Evolutionary conservation across 53 echinoderm and acorn worm genomes (phyloP), one percentile per base, ranked within the genome.

Genomic region (Zoroaster sp.): DNA sequence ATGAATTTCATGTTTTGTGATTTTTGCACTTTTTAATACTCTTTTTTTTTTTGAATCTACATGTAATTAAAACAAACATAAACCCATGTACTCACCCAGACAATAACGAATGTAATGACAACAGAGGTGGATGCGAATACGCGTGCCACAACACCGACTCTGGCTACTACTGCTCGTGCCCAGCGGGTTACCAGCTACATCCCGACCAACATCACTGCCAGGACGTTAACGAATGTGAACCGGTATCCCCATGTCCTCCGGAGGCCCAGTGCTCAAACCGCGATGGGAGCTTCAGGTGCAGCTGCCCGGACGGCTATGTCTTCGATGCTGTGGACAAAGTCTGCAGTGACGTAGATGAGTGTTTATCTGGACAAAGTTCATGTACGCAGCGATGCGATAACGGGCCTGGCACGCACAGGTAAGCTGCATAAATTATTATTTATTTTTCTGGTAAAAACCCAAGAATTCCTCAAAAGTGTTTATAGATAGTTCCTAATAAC

Each of bases 81-180:
- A n/a, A n/a, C n/a, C n/a, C n/a, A n/a, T n/a, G n/a, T n/a, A n/a
- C n/a, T 13, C 20, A 14, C 36, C 3, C 78, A 92, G 92, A 92
- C 40, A 36, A 74, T 13, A 88, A 92, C 73, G 92, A 92, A 51
- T 92, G 92, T 74, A 43, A 89, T 25, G 38, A 37, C 17, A 80
- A 89, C 15, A 33, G 40, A 0, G 92, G 89, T 2, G 83, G 83
- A 1, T 92, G 92, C 72, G 74, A 88, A 77, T 89, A 79, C 35
- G 83, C 75, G 75, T 92, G 92, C 72, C 83, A 74, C 39, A 92
- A 92, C 76, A 92, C 92, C 0, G 89, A 88, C 35, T 80, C 81
- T 31, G 88, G 88, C 42, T 92, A 59, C 89, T 88, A 83, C 67
- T 92, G 92, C 80, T 83, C 92, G 9, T 92, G 92, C 36, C 82